A percentile compares a stretch with the other conserved stretches of the same genome.
Evolutionary conservation across 2,797 vertebrate species (phyloP).

Genomic region (Limnodromus scolopaceus): DNA sequence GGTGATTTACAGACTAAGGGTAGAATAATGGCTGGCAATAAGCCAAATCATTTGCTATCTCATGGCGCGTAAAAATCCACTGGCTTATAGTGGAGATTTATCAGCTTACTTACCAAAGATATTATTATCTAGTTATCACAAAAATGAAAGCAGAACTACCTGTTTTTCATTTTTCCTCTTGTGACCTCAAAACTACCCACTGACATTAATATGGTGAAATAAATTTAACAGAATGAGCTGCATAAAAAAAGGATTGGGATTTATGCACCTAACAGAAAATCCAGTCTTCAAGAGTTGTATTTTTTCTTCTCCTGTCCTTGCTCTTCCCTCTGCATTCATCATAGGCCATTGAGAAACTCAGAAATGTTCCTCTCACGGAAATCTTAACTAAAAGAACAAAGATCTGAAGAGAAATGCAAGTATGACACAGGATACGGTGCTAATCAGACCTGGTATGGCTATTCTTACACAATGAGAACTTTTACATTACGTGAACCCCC

Average conservation of each 20-base stretch:
- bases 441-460: background rate
- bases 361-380: background rate
- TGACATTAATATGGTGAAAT: background rate
- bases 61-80: background rate
- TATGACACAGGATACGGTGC: background rate
- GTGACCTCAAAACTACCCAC: background rate
- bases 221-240: background rate
- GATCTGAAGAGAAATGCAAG: background rate
- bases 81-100: conserved; percentile 3
- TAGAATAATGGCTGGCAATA: conserved; percentile 14
- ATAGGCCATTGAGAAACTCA: background rate
- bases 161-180: background rate
- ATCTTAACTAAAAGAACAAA: background rate
- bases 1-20: conserved; percentile 21
- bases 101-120: background rate
- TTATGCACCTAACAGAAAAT: background rate
- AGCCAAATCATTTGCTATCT: background rate
- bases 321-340: background rate
- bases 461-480: background rate
- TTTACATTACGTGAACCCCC: background rate
- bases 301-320: background rate
- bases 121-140: background rate
- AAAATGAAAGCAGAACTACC: background rate
- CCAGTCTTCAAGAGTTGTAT: background rate
- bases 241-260: background rate